Percentiles rank a stretch among this genome's conserved stretches.
Evolutionary conservation across 2,888 invertebrate genomes (phyloP).

Genomic region (Julus scandinavius): DNA sequence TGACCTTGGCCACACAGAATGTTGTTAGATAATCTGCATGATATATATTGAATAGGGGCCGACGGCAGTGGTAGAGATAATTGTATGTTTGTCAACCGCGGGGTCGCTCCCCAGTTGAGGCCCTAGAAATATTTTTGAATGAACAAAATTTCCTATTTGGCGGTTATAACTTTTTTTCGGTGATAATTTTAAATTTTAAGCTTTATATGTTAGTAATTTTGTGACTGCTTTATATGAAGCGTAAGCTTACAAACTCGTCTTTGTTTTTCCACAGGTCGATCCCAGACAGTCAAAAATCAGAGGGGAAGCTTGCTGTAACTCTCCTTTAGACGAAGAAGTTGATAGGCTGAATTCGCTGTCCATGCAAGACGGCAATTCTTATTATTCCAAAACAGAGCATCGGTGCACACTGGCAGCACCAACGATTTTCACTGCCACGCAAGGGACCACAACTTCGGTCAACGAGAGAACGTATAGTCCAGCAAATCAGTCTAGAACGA

Average conservation of each 20-base stretch:
- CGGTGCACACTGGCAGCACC: neutral
- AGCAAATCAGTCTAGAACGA: neutral
- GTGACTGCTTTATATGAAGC: no score
- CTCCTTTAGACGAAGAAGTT: neutral
- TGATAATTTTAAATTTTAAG: no score
- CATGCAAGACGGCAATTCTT: neutral
- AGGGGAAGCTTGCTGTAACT: neutral
- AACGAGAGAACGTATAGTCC: neutral
- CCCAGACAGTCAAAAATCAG: neutral
- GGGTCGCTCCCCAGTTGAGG: no score
- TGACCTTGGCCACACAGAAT: no score
- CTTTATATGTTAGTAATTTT: no score
- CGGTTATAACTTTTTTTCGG: no score
- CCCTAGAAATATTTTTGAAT: no score
- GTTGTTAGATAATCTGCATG: no score
- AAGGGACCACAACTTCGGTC: conserved; percentile 5
- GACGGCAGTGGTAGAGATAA: no score
- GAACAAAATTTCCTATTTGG: no score
- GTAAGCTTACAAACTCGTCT: neutral
- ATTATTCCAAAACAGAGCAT: neutral
- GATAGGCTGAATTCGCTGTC: neutral
- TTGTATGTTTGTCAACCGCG: no score
- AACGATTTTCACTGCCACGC: neutral
- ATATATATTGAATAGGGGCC: no score
- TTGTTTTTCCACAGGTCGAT: neutral